Conservation (phyloP, 2,888 invertebrate species). For the Itoplectis maculator region DNA sequence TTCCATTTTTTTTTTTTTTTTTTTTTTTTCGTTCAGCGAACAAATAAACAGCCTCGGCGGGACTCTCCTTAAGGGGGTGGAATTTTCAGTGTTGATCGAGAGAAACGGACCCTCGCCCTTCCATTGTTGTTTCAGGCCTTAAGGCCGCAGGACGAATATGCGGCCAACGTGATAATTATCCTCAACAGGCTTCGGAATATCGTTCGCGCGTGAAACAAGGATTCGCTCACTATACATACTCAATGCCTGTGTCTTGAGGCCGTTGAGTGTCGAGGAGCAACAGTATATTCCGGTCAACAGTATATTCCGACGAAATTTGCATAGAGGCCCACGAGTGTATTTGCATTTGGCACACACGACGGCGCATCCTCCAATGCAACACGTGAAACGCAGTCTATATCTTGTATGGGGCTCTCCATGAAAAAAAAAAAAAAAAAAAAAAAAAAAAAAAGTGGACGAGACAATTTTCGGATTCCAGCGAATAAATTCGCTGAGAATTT, state of each 20-base stretch:
- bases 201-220: slow-evolving; percentile 80
- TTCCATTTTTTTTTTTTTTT: too few species aligned
- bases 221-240: slow-evolving; percentile 66
- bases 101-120: neutral
- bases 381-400: slow-evolving; percentile 3
- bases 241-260: neutral
- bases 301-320: slow-evolving; percentile 51
- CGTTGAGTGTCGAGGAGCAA: slow-evolving; percentile 43
- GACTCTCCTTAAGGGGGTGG: too few species aligned
- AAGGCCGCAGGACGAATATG: slow-evolving; percentile 47
- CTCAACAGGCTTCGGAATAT: slow-evolving; percentile 74
- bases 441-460: too few species aligned
- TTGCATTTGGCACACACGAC: slow-evolving; percentile 57
- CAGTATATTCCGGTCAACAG: slow-evolving; percentile 50
- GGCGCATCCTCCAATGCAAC: slow-evolving; percentile 5
- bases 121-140: slow-evolving; percentile 76
- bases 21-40: slow-evolving; percentile 38
- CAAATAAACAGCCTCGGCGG: too few species aligned
- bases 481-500: neutral
- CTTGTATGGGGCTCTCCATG: slow-evolving; percentile 14
- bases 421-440: too few species aligned
- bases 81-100: too few species aligned
- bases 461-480: too few species aligned
- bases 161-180: slow-evolving; percentile 45
- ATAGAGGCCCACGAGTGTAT: slow-evolving; percentile 55